phyloP scores from a whole-genome alignment of 1,140 invertebrate species.

The Sitobion miscanthi region DNA sequence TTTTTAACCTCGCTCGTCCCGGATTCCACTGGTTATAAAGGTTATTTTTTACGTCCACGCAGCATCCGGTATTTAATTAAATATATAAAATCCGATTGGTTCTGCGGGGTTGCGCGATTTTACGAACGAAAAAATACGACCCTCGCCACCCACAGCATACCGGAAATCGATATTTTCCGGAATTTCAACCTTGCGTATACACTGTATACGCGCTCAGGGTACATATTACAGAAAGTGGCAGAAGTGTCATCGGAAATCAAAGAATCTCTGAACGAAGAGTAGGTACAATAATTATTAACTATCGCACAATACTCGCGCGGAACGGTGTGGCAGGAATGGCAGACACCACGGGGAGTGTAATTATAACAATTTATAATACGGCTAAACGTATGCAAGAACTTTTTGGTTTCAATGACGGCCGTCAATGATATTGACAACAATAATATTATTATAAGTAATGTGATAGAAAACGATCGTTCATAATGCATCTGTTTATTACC shows the following conservation, averaged over 20 bases:
- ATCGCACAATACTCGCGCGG: too few species aligned
- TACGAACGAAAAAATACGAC: constrained; percentile 34
- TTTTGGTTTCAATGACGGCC: too few species aligned
- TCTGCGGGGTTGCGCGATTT: constrained; percentile 24
- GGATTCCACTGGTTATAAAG: constrained; percentile 17
- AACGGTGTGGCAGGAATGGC: too few species aligned
- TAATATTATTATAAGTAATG: too few species aligned
- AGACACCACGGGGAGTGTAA: too few species aligned
- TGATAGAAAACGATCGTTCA: too few species aligned
- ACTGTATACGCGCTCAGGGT: background rate
- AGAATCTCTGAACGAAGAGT: background rate
- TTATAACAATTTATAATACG: too few species aligned
- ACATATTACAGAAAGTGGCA: background rate
- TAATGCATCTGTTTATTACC: too few species aligned
- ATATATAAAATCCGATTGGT: constrained; percentile 19
- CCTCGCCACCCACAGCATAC: background rate
- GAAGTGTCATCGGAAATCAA: background rate
- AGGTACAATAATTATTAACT: too few species aligned
- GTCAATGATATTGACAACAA: too few species aligned
- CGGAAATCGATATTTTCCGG: constrained; percentile 37
- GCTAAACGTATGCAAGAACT: too few species aligned
- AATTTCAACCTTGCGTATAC: background rate
- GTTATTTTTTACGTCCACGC: background rate
- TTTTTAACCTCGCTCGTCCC: background rate
- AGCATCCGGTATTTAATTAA: constrained; percentile 39